Percentiles rank a stretch among this genome's conserved stretches.
Evolutionary conservation across 2,888 invertebrate genomes (phyloP).

Genomic region (Tortricodes alternella): DNA sequence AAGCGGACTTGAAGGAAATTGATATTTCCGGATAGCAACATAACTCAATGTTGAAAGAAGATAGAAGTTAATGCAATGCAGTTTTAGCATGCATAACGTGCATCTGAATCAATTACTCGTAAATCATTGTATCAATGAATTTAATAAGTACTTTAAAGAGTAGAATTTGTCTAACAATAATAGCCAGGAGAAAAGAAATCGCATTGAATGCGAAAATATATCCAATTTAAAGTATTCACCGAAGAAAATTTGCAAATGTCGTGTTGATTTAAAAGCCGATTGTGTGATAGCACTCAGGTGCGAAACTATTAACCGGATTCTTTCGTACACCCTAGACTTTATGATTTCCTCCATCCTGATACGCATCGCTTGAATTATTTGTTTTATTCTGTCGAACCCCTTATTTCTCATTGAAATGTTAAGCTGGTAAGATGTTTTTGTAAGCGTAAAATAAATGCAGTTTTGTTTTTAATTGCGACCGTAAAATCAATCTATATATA

Average conservation of each 20-base stretch:
- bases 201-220: too few relatives aligned
- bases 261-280: conserved; percentile 16
- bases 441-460: too few relatives aligned
- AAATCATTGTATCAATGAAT: too few relatives aligned
- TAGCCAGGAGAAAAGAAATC: not conserved
- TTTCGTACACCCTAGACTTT: conserved; percentile 24
- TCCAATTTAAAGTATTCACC: not conserved
- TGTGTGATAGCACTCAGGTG: conserved; percentile 19
- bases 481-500: too few relatives aligned
- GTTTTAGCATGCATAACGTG: too few relatives aligned
- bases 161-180: too few relatives aligned
- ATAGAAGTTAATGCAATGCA: not conserved
- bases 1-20: conserved; percentile 11
- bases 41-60: not conserved
- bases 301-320: conserved; percentile 25
- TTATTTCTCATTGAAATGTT: too few relatives aligned
- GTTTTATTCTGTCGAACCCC: conserved; percentile 12
- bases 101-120: too few relatives aligned
- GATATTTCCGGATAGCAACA: not conserved
- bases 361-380: conserved; percentile 18
- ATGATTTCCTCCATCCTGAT: conserved; percentile 25
- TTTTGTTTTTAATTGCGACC: too few relatives aligned
- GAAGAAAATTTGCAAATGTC: conserved; percentile 6
- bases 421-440: too few relatives aligned
- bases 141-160: too few relatives aligned